Percentiles rank a stretch among this genome's conserved stretches.
Conservation (phyloP, 1,140 invertebrate genomes). For the Drosophila lacteicornis region DNA sequence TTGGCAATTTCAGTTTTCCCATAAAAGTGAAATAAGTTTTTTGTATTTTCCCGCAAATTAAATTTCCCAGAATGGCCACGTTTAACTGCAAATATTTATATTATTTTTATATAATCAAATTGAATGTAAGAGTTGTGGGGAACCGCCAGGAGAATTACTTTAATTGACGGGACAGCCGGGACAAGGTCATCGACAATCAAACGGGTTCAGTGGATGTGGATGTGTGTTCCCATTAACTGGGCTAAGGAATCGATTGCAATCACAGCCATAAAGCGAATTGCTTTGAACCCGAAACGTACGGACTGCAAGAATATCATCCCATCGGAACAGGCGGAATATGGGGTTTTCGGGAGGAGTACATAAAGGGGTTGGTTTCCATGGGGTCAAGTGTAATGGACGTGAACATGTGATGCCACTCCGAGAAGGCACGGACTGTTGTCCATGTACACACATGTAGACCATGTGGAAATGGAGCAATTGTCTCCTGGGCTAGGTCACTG, state of each 20-base stretch:
- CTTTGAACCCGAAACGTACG: conserved; percentile 42
- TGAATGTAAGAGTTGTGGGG: conserved; percentile 2
- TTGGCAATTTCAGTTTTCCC: too few relatives aligned
- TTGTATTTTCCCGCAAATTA: background rate
- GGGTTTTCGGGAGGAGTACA: background rate
- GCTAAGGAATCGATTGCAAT: conserved; percentile 57
- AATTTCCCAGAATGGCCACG: background rate
- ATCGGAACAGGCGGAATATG: background rate
- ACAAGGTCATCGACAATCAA: conserved; percentile 42
- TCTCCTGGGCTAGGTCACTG: conserved; percentile 21
- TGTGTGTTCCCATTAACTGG: conserved; percentile 22
- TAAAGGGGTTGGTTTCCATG: background rate
- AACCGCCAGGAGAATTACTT: conserved; percentile 34
- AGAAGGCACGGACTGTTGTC: conserved; percentile 30
- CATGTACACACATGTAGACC: conserved; percentile 1
- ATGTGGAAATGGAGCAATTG: conserved; percentile 39
- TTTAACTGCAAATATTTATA: background rate
- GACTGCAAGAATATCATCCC: conserved; percentile 21
- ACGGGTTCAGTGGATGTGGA: conserved; percentile 44
- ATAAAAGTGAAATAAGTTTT: background rate
- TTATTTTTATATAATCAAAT: conserved; percentile 6
- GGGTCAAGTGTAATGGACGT: conserved; percentile 56
- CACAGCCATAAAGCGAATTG: conserved; percentile 45
- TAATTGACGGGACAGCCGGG: conserved; percentile 34
- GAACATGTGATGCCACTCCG: conserved; percentile 25